Evolutionary conservation across 2,797 vertebrate genomes (phyloP).

Genomic region (Chelon labrosus): DNA sequence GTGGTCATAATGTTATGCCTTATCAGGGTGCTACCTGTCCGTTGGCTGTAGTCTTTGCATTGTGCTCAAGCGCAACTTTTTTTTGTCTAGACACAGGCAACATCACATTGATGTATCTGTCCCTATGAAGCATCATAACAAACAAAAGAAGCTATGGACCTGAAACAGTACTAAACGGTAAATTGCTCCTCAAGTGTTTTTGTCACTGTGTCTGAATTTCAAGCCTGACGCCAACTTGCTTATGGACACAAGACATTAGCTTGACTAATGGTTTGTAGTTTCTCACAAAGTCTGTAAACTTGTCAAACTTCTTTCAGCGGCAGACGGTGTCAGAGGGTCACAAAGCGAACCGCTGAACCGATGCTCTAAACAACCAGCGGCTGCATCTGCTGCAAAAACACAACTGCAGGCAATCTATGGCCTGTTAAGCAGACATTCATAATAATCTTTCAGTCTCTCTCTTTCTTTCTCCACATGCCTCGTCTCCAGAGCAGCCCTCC

Average conservation of each 20-base stretch:
- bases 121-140: background rate
- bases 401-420: background rate
- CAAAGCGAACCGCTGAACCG: slow-evolving; percentile 23
- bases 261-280: slow-evolving; percentile 39
- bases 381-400: slow-evolving; percentile 25
- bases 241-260: slow-evolving; percentile 42
- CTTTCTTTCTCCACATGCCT: slow-evolving; percentile 17
- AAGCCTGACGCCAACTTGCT: slow-evolving; percentile 29
- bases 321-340: slow-evolving; percentile 20
- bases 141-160: slow-evolving; percentile 15
- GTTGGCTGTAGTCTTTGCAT: too few relatives aligned
- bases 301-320: slow-evolving; percentile 32
- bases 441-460: slow-evolving; percentile 6
- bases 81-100: too few relatives aligned
- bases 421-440: slow-evolving; percentile 8
- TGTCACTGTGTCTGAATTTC: slow-evolving; percentile 23
- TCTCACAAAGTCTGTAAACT: slow-evolving; percentile 35
- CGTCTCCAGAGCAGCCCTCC: slow-evolving; percentile 16
- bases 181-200: slow-evolving; percentile 12
- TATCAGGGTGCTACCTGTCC: too few relatives aligned
- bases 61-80: too few relatives aligned
- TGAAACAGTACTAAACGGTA: background rate
- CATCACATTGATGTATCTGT: too few relatives aligned
- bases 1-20: too few relatives aligned
- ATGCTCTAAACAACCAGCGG: slow-evolving; percentile 27